phyloP scores from a whole-genome alignment of 2,113 vertebrate species.

The Aegotheles bennettii region DNA sequence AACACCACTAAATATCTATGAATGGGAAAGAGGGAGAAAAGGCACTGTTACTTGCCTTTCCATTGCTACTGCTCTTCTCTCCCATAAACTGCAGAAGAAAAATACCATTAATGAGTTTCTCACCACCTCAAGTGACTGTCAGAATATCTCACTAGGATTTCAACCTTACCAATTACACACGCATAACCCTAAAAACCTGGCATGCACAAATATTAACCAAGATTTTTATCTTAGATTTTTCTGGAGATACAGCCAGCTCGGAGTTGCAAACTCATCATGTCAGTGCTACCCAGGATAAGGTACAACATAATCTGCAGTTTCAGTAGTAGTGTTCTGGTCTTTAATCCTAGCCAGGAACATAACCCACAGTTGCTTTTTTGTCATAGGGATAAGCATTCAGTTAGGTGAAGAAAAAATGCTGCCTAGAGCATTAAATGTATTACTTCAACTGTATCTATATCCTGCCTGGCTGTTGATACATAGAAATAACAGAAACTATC shows the following conservation, averaged over 20 bases:
- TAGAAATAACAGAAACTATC: background rate
- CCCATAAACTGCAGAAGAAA: background rate
- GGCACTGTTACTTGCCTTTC: background rate
- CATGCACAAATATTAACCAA: background rate
- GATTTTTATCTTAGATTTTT: background rate
- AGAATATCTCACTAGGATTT: background rate
- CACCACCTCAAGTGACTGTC: background rate
- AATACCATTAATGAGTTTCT: background rate
- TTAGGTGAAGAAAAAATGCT: background rate
- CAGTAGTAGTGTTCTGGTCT: background rate
- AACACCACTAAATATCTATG: background rate
- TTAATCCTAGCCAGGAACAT: background rate
- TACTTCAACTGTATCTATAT: background rate
- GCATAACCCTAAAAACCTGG: background rate
- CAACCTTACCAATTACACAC: background rate
- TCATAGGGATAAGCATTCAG: background rate
- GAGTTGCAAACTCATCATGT: background rate
- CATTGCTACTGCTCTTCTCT: background rate
- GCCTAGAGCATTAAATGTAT: background rate
- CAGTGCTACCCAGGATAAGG: background rate
- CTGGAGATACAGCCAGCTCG: background rate
- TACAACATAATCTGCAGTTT: background rate
- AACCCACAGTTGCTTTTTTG: background rate
- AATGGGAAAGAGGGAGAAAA: background rate
- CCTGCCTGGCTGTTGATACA: background rate